Evolutionary conservation across 2,888 invertebrate genomes (phyloP), one percentile per base, ranked within the genome.

Genomic region (Drosophila nr. medialis): DNA sequence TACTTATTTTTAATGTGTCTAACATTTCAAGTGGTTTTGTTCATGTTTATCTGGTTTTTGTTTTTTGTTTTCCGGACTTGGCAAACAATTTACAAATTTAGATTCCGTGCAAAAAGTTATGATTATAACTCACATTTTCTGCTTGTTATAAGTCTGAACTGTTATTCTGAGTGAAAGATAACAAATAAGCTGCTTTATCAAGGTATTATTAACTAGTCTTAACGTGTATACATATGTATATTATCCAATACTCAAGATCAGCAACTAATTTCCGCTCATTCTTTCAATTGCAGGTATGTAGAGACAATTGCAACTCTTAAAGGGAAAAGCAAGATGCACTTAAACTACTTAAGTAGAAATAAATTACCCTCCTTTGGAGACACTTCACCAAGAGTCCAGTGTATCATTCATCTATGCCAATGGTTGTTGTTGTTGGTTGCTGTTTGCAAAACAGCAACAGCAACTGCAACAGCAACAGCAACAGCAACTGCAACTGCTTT

Each of bases 351-450:
- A 64, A 62, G 64, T 45, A 64, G 36, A 60, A 34, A 63, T 49
- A 42, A 54, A 45, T 38, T 42, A 67, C 51, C 18, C 38, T 24
- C 62, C 29, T 8, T 15, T 27, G 34, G 1, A 27, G 65, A 38
- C 73, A 60, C 51, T 59, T 59, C 21, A 24, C 13, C 48, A 29
- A n/a, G 18, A 27, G 42, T 40, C 34, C 55, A 65, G 42, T 49
- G 48, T 63, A 51, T 53, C 81, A 78, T 78, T 77, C 72, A 81
- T 77, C 68, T 77, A 64, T 73, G 78, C 64, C 66, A 67, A 65
- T 45, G 64, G 24, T 49, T 38, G 58, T 21, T 18, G 36, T 48
- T 48, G 50, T 11, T 32, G 32, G 32, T 32, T 11, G 11, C 11
- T 32, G 32, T 61, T 45, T 75, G 61, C 55, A 45, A 45, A 32